A percentile compares a stretch with the other conserved stretches of the same genome.
Evolutionary conservation across 2,888 invertebrate species (phyloP).

Genomic region (Prosapia bicincta): DNA sequence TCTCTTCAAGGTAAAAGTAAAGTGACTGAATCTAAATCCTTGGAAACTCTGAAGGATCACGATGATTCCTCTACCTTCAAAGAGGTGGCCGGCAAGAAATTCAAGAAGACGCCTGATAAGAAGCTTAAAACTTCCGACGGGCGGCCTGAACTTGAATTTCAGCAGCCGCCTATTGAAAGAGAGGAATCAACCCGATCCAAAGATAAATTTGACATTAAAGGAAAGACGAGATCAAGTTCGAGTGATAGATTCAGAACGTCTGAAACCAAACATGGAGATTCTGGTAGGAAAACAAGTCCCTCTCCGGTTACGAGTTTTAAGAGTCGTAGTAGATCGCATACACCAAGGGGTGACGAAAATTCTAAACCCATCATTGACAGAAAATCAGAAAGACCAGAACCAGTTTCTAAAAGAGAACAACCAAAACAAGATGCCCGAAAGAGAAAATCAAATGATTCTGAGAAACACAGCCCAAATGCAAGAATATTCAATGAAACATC

Average conservation of each 20-base stretch:
- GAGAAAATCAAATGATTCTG: conserved; percentile 47
- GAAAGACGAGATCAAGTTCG: conserved; percentile 42
- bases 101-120: conserved; percentile 70
- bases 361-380: conserved; percentile 13
- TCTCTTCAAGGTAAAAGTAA: background rate
- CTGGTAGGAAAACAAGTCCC: conserved; percentile 52
- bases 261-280: conserved; percentile 62
- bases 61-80: conserved; percentile 36
- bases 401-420: conserved; percentile 44
- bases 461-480: conserved; percentile 33
- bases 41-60: conserved; percentile 17
- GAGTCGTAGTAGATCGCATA: conserved; percentile 47
- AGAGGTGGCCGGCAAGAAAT: conserved; percentile 48
- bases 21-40: conserved; percentile 28
- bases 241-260: conserved; percentile 65
- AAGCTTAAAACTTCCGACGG: conserved; percentile 82
- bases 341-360: conserved; percentile 36
- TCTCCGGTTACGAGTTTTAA: conserved; percentile 20
- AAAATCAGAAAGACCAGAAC: conserved; percentile 42
- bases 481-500: conserved; percentile 23
- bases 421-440: conserved; percentile 42
- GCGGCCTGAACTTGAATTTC: conserved; percentile 67
- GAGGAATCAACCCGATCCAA: conserved; percentile 60
- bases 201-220: conserved; percentile 41
- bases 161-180: conserved; percentile 71